These are phyloP conservation scores for Campoplex capitator DNA, from an alignment of 2,888 invertebrate species.

Conservation along the genomic window DNA sequence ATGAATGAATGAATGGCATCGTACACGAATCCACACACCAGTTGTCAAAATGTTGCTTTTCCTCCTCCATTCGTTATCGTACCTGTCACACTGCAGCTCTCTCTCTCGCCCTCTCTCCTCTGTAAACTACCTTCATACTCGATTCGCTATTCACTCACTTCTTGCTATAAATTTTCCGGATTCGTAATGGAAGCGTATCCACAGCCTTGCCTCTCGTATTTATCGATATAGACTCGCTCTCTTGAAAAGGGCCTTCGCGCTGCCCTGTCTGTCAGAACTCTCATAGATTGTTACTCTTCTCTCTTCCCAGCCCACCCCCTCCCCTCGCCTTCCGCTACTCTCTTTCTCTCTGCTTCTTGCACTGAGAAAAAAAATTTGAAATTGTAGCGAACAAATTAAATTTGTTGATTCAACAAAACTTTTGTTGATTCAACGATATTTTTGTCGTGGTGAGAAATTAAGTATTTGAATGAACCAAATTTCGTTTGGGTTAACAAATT, in stretches of 20 bases:
- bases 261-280: not conserved
- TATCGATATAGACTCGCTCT: not conserved
- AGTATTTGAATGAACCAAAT: too few species aligned
- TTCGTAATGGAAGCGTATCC: not conserved
- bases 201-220: not conserved
- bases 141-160: not conserved
- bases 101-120: not conserved
- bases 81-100: not conserved
- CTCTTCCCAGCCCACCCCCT: not conserved
- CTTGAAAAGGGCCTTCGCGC: not conserved
- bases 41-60: conserved; percentile 52
- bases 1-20: conserved; percentile 34
- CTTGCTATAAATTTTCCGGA: conserved; percentile 33
- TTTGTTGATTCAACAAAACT: too few species aligned
- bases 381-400: too few species aligned
- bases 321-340: too few species aligned
- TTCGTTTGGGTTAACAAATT: too few species aligned
- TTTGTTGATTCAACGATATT: too few species aligned
- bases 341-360: too few species aligned
- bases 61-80: conserved; percentile 46
- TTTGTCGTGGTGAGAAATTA: too few species aligned
- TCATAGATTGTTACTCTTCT: not conserved
- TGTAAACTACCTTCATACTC: not conserved
- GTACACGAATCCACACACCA: conserved; percentile 21
- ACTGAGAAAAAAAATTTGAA: too few species aligned